These are phyloP conservation scores for Idaea biselata DNA, from an alignment of 2,888 invertebrate genomes.

Conservation along the genomic window DNA sequence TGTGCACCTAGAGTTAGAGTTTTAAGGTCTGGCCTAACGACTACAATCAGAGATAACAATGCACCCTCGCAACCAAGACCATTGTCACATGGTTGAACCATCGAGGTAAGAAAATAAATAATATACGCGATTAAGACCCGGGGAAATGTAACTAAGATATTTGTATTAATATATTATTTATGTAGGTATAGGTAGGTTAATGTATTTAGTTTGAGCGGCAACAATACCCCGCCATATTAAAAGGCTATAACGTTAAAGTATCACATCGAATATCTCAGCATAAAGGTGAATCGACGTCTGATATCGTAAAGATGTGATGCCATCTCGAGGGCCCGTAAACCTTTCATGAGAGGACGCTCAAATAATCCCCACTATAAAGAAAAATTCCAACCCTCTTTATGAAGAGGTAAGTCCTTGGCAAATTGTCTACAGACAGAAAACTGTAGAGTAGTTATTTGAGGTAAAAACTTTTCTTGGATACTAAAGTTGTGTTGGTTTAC, in stretches of 20 bases:
- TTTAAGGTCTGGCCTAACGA: too few species aligned
- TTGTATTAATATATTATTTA: too few species aligned
- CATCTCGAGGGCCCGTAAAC: constrained; percentile 76
- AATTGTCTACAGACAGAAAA: constrained; percentile 54
- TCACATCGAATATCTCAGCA: constrained; percentile 70
- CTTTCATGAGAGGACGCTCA: constrained; percentile 68
- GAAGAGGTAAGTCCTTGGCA: constrained; percentile 80
- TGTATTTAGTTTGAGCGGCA: background rate
- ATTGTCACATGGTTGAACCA: too few species aligned
- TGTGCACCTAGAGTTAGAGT: too few species aligned
- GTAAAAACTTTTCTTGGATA: background rate
- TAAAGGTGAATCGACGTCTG: constrained; percentile 72
- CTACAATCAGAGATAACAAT: too few species aligned
- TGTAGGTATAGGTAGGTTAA: background rate
- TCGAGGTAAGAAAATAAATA: too few species aligned
- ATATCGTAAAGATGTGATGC: constrained; percentile 73
- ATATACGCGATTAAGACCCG: too few species aligned
- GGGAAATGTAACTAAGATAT: too few species aligned
- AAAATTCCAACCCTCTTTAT: constrained; percentile 79
- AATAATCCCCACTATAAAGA: constrained; percentile 80
- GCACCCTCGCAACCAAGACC: too few species aligned
- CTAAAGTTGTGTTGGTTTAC: background rate
- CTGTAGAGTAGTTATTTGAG: constrained; percentile 41
- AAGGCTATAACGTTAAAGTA: constrained; percentile 19
- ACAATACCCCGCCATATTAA: constrained; percentile 10